Conservation (phyloP, 2,113 vertebrate genomes). For the Dendropsophus ebraccatus region DNA sequence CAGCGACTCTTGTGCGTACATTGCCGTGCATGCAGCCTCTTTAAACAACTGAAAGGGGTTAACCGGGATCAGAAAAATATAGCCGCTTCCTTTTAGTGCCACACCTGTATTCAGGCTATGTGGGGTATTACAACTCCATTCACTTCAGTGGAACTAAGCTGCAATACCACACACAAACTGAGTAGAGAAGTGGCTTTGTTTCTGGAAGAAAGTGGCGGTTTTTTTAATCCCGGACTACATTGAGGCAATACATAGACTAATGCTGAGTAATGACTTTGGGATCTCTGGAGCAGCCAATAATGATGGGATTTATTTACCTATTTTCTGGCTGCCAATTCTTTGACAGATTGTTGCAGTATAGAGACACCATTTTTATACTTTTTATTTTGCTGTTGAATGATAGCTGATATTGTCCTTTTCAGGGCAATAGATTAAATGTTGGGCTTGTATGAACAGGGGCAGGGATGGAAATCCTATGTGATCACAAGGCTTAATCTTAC, state of each 20-base stretch:
- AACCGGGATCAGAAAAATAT: too few relatives aligned
- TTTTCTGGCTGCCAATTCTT: slow-evolving; percentile 6
- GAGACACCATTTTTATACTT: not conserved
- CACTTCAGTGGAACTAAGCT: too few relatives aligned
- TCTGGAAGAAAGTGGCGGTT: too few relatives aligned
- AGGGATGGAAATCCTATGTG: not conserved
- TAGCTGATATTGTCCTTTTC: not conserved
- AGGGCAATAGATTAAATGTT: not conserved
- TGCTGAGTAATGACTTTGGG: slow-evolving; percentile 25
- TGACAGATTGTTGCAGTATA: not conserved
- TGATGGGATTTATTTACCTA: slow-evolving; percentile 34
- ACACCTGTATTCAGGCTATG: too few relatives aligned
- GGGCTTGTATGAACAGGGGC: not conserved
- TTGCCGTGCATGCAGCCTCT: too few relatives aligned
- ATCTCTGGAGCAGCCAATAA: slow-evolving; percentile 19
- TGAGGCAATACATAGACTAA: not conserved
- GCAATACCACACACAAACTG: too few relatives aligned
- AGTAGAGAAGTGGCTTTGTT: too few relatives aligned
- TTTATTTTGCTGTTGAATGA: not conserved
- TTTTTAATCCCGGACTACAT: too few relatives aligned
- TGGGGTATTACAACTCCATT: too few relatives aligned
- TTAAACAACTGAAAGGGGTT: too few relatives aligned
- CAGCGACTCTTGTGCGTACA: too few relatives aligned
- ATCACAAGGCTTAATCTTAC: not conserved
- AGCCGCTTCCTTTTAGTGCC: too few relatives aligned